A percentile compares a stretch with the other conserved stretches of the same genome.
These are phyloP conservation scores for Acromyrmex heyeri DNA, from an alignment of 1,140 invertebrate genomes.

Conservation along the genomic window DNA sequence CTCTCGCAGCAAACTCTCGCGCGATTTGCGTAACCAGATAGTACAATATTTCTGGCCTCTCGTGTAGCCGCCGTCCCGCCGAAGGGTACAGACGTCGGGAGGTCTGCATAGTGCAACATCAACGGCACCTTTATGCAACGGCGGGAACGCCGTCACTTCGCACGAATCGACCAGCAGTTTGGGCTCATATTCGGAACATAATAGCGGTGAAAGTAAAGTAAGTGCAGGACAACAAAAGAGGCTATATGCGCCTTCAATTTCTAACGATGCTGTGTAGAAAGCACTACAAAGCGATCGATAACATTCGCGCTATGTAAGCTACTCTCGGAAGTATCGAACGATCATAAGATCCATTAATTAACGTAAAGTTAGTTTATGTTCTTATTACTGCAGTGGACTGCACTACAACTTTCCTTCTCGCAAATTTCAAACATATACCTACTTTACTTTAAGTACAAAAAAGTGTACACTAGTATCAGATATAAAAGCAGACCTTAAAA, in stretches of 20 bases:
- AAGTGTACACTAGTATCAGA: too few species aligned
- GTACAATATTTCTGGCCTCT: slow-evolving; percentile 59
- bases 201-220: slow-evolving; percentile 58
- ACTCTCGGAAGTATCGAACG: slow-evolving; percentile 15
- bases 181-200: slow-evolving; percentile 56
- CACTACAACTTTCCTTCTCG: too few species aligned
- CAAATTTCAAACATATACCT: too few species aligned
- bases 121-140: slow-evolving; percentile 57
- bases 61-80: background rate
- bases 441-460: too few species aligned
- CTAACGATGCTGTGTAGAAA: slow-evolving; percentile 37
- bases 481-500: background rate
- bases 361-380: background rate
- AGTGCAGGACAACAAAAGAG: slow-evolving; percentile 41
- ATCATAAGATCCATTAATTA: background rate
- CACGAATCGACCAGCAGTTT: slow-evolving; percentile 35
- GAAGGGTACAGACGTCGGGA: slow-evolving; percentile 27
- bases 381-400: too few species aligned
- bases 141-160: slow-evolving; percentile 30
- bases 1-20: slow-evolving; percentile 37
- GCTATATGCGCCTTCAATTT: slow-evolving; percentile 32
- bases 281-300: slow-evolving; percentile 40
- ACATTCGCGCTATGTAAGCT: slow-evolving; percentile 18
- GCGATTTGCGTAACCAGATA: slow-evolving; percentile 59
- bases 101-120: slow-evolving; percentile 32